These are phyloP conservation scores for Zoanthus sansibaricus DNA, from an alignment of 92 coral and sea anemone species.

Conservation along the genomic window DNA sequence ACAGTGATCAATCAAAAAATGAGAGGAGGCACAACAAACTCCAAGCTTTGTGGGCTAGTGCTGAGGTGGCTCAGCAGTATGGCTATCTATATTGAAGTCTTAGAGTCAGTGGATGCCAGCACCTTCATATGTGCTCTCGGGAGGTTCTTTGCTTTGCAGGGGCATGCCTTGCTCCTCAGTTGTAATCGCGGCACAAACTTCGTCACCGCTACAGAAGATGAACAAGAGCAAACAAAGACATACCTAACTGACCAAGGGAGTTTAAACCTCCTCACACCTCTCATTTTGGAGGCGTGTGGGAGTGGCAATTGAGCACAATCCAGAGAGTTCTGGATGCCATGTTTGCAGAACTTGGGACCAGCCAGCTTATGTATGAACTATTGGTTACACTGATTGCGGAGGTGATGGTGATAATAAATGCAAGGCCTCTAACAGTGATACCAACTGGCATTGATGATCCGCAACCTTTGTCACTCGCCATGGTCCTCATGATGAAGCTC, in stretches of 20 bases:
- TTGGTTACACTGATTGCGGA: background rate
- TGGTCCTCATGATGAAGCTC: background rate
- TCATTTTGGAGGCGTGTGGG: background rate
- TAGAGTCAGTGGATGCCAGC: too few species aligned
- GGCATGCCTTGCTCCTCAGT: conserved; percentile 38
- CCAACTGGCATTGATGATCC: background rate
- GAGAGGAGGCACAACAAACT: background rate
- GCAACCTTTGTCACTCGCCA: too few species aligned
- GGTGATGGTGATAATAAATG: background rate
- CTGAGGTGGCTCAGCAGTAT: conserved; percentile 15
- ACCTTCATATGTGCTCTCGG: too few species aligned
- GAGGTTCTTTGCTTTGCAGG: conserved; percentile 48
- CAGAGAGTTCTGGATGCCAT: background rate
- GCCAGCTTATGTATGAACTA: background rate
- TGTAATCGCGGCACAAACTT: conserved; percentile 54
- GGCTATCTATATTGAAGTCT: conserved; percentile 31
- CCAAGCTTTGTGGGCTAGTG: background rate
- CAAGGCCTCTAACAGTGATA: background rate
- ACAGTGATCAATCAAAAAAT: background rate
- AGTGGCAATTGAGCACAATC: background rate
- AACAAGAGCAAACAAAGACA: background rate
- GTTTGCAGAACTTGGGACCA: too few species aligned
- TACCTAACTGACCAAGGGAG: background rate
- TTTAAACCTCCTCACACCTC: background rate
- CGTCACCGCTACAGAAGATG: conserved; percentile 9